A percentile compares a stretch with the other conserved stretches of the same genome.
Evolutionary conservation across 2,888 invertebrate genomes (phyloP).

Genomic region (Agonopterix subpropinquella): DNA sequence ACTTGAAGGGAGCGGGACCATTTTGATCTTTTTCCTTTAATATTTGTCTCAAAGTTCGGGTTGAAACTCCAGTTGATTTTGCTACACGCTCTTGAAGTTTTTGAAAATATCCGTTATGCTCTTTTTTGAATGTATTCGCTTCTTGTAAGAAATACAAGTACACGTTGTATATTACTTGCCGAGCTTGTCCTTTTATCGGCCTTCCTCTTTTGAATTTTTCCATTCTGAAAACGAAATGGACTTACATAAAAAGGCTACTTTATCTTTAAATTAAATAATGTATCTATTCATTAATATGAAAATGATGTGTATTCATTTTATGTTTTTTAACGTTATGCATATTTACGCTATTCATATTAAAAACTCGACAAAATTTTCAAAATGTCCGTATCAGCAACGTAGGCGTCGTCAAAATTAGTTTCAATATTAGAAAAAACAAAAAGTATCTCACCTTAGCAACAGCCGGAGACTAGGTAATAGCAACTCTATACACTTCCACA

Average conservation of each 20-base stretch:
- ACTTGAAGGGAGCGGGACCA: neutral
- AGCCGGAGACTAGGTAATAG: neutral
- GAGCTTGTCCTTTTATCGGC: neutral
- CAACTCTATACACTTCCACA: neutral
- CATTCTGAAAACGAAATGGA: neutral
- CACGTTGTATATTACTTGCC: conserved; percentile 1
- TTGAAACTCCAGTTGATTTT: conserved; percentile 1
- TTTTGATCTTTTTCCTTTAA: conserved; percentile 1
- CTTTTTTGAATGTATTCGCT: conserved; percentile 4
- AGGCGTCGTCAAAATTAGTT: no score
- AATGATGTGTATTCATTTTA: no score
- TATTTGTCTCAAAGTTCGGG: conserved; percentile 2
- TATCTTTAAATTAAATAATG: neutral
- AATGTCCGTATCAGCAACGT: no score
- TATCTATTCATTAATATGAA: neutral
- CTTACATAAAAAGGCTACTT: neutral
- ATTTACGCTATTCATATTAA: no score
- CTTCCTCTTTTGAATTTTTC: neutral
- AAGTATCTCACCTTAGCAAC: neutral
- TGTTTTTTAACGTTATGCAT: no score
- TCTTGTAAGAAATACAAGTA: conserved; percentile 5
- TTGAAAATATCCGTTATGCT: conserved; percentile 5
- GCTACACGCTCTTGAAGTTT: conserved; percentile 3
- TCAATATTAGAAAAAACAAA: neutral
- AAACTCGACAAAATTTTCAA: no score